Base-by-base conservation (phyloP, 2,797 vertebrate species). In the Dipus sagitta region DNA sequence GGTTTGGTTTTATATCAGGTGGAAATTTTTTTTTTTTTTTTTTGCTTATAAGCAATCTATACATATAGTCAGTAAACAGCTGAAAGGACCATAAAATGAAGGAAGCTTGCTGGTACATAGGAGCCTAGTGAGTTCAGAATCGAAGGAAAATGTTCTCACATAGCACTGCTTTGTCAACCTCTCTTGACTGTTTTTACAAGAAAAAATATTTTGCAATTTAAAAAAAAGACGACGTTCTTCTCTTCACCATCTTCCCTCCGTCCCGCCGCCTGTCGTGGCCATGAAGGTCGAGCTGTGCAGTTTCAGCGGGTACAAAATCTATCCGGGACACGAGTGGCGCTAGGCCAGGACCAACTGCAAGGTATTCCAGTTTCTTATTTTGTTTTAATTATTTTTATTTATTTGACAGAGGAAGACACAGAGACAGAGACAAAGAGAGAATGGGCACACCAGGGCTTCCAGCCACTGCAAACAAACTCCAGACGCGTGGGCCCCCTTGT, bases 121-220 rank as follows among this genome's bases (percentile, higher is more conserved):
- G 88, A 92, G 75, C 83, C 60, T n/a, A 84, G 80, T 92, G 95
- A 92, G 54, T 96, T 96, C 89, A 86, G 96, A 88, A 93, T 78
- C 67, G 20, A 83, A 81, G 95, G 88, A 0, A 28, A 91, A 68
- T 97, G 0, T 96, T 96, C 74, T 90, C 94, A 94, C 92, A 94
- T 93, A 80, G 68, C 77, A 42, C 94, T 95, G 12, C 65, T 72
- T 97, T 96, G 90, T 96, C 90, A 64, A 62, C 70, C 90, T 96
- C 85, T 94, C 34, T 95, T 95, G 58, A 82, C 84, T 93, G 88
- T 93, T 97, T 91, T 96, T 96, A 84, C 92, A 84, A 97, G 96
- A 94, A 95, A 96, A 95, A 92, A 10, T 94, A 3, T 81, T 92
- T 97, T 94, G 83, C 81, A 95, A 52, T 86, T 97, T 95, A 90